Percentiles rank a stretch among this genome's conserved stretches.
Evolutionary conservation across 2,888 invertebrate species (phyloP).

Genomic region (Ormyrus pomaceus): DNA sequence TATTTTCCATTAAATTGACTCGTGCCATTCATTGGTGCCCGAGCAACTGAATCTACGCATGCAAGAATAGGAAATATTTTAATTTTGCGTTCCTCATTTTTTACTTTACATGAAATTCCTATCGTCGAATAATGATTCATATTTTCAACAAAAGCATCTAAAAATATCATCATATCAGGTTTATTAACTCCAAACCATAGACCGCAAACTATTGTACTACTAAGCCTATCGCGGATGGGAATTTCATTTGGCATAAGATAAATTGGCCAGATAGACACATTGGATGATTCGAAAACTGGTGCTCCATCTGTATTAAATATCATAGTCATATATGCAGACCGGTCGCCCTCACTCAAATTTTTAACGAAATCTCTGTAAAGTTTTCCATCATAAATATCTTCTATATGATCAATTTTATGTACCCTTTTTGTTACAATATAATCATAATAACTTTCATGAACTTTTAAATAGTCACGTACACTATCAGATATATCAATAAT

Average conservation of each 20-base stretch:
- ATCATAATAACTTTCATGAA: background rate
- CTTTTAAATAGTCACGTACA: background rate
- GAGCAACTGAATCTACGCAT: conserved; percentile 6
- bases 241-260: conserved; percentile 7
- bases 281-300: background rate
- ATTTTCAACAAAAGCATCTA: no score
- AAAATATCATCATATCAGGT: no score
- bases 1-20: conserved; percentile 14
- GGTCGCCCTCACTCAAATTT: no score
- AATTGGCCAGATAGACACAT: background rate
- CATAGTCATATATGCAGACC: background rate
- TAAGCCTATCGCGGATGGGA: no score
- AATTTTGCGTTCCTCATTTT: background rate
- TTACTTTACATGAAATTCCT: background rate
- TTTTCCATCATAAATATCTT: conserved; percentile 1
- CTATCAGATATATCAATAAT: background rate
- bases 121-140: no score
- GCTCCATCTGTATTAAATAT: no score
- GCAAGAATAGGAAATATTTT: background rate
- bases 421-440: background rate
- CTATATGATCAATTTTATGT: background rate
- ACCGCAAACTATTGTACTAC: no score
- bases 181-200: no score
- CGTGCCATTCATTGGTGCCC: conserved; percentile 18
- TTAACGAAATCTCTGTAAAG: background rate